Evolutionary conservation across 2,888 invertebrate genomes (phyloP).

Genomic region (Strigamia maritima): DNA sequence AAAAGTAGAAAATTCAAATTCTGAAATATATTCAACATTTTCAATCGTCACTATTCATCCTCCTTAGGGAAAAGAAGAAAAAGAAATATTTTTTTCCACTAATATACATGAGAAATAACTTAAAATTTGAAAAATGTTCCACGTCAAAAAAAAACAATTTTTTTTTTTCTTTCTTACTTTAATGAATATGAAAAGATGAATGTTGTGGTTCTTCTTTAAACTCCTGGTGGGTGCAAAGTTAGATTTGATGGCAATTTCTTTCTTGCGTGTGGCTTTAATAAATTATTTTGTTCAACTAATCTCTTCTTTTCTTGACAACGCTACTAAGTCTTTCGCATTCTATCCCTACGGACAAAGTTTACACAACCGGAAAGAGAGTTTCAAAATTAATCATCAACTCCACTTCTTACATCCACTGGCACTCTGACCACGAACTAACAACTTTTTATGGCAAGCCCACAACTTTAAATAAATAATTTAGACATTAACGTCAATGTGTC

Average conservation of each 20-base stretch:
- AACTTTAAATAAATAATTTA: constrained; percentile 4
- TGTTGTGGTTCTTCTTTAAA: neutral
- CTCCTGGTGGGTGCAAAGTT: constrained; percentile 4
- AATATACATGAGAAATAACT: neutral
- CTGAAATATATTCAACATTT: neutral
- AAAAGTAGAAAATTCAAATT: neutral
- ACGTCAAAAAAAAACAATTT: neutral
- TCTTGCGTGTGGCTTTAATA: constrained; percentile 4
- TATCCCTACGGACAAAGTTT: neutral
- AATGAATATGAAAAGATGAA: neutral
- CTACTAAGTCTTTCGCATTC: neutral
- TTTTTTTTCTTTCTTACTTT: neutral
- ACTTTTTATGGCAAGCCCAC: neutral
- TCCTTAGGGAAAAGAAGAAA: neutral
- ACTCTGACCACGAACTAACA: neutral
- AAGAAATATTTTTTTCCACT: neutral
- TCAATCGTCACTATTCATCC: neutral
- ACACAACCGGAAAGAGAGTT: constrained; percentile 4
- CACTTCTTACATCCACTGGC: neutral
- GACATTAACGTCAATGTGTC: neutral
- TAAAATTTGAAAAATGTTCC: neutral
- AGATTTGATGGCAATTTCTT: neutral
- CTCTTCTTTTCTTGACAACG: neutral
- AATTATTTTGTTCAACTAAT: constrained; percentile 4
- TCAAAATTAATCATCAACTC: constrained; percentile 4